These are phyloP conservation scores for Nasonia giraulti DNA, from an alignment of 1,140 invertebrate genomes.

Conservation along the genomic window DNA sequence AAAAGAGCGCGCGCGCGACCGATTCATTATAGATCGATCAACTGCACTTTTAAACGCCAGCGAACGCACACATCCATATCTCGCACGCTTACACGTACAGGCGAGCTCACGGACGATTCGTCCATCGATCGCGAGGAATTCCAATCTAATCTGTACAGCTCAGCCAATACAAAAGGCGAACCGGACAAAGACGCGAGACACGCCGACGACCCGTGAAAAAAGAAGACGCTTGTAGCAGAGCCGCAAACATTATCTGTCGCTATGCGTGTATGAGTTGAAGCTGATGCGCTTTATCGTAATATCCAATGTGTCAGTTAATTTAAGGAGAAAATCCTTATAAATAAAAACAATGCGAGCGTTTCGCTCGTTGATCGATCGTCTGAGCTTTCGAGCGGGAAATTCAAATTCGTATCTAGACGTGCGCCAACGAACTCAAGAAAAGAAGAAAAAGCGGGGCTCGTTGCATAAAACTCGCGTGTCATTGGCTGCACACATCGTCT, in stretches of 20 bases:
- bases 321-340: no score
- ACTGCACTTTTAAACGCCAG: background rate
- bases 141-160: slow-evolving; percentile 6
- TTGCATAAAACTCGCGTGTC: background rate
- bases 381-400: no score
- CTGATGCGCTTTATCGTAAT: no score
- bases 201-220: slow-evolving; percentile 7
- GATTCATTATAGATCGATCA: background rate
- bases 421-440: no score
- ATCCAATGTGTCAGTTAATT: no score
- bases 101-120: background rate
- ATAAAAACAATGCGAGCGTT: no score
- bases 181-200: background rate
- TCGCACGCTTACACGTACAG: background rate
- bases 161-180: background rate
- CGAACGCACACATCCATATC: background rate
- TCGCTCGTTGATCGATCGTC: no score
- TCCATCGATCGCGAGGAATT: slow-evolving; percentile 9
- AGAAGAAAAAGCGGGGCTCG: background rate
- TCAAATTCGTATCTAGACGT: background rate
- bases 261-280: no score
- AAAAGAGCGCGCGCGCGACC: background rate
- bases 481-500: background rate
- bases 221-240: background rate
- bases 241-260: no score